Base-by-base conservation (phyloP, 2,797 vertebrate species). In the Sebastes nivosus region DNA sequence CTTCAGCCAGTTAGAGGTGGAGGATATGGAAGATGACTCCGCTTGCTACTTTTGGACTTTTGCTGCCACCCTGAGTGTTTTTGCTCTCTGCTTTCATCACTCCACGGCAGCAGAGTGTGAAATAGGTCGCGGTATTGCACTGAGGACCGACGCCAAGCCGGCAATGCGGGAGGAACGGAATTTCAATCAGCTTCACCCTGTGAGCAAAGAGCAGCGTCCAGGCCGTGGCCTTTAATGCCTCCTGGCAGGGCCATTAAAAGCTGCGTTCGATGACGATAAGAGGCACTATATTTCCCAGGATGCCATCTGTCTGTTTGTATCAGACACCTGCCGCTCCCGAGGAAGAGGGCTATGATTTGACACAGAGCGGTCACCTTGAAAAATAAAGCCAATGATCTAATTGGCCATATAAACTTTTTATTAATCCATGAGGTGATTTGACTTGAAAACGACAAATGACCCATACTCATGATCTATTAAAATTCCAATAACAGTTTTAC, bases 151-250 rank as follows among this genome's bases (percentile, higher is more conserved):
- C 22, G 36, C 77, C 78, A 65, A 75, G 66, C 58, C 9, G n/a
- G 13, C 22, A 16, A 81, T 8, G 22, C 12, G 3, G 60, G 61
- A 75, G 65, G 67, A 76, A n/a, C 1, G 4, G 63, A 80, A 75
- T 87, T 89, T 86, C 72, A 87, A 87, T 90, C 82, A 89, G 75
- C 75, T 73, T 81, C 86, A 80, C 60, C 81, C 69, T 75, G 67
- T 65, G 82, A 81, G 80, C 81, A 66, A 61, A 72, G 79, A 82
- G 70, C 78, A 27, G 71, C 58, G 18, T 63, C 77, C 81, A 38
- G 72, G 61, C 79, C 18, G 70, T 2, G 71, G 80, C 67, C 77
- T 69, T n/a, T 61, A 79, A 76, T 67, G 79, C 76, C 63, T 76
- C 59, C 69, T 75, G 79, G 65, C 80, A 75, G 55, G 18, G 76